These are phyloP conservation scores for Drosophila anceps DNA, from an alignment of 2,888 invertebrate genomes.

Conservation along the genomic window DNA sequence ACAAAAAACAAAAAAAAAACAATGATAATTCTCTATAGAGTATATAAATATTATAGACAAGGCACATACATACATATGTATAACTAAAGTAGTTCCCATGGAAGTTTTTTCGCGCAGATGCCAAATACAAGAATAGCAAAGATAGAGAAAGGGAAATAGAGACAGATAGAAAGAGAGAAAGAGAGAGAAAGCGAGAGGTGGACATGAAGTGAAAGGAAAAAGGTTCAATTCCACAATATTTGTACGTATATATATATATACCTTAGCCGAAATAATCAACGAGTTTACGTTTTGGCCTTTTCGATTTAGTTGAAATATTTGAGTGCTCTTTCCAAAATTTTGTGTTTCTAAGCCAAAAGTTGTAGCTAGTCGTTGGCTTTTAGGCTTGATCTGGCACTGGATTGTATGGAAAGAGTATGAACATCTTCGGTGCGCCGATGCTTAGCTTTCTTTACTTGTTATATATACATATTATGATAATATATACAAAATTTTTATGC, in stretches of 20 bases:
- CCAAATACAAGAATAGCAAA: conserved; percentile 44
- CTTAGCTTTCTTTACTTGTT: conserved; percentile 58
- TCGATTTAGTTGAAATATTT: conserved; percentile 68
- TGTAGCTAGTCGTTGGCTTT: conserved; percentile 27
- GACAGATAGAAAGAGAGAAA: not conserved
- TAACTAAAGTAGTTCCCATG: conserved; percentile 46
- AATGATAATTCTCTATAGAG: conserved; percentile 30
- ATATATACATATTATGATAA: conserved; percentile 41
- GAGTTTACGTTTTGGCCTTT: conserved; percentile 52
- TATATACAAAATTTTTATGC: conserved; percentile 33
- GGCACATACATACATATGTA: conserved; percentile 45
- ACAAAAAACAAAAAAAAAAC: not conserved
- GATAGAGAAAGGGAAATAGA: not conserved
- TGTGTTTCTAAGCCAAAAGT: not conserved
- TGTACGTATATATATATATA: conserved; percentile 22
- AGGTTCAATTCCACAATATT: conserved; percentile 17
- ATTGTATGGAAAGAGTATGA: conserved; percentile 45
- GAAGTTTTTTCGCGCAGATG: conserved; percentile 42
- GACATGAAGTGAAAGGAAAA: conserved; percentile 26
- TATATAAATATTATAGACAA: conserved; percentile 39
- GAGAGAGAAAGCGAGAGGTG: not conserved
- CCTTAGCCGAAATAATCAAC: conserved; percentile 41
- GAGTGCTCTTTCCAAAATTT: conserved; percentile 51
- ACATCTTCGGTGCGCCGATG: conserved; percentile 54
- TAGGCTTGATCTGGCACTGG: conserved; percentile 3